A percentile compares a stretch with the other conserved stretches of the same genome.
These are phyloP conservation scores for Ceraclea dissimilis DNA, from an alignment of 2,888 invertebrate genomes.

Conservation along the genomic window DNA sequence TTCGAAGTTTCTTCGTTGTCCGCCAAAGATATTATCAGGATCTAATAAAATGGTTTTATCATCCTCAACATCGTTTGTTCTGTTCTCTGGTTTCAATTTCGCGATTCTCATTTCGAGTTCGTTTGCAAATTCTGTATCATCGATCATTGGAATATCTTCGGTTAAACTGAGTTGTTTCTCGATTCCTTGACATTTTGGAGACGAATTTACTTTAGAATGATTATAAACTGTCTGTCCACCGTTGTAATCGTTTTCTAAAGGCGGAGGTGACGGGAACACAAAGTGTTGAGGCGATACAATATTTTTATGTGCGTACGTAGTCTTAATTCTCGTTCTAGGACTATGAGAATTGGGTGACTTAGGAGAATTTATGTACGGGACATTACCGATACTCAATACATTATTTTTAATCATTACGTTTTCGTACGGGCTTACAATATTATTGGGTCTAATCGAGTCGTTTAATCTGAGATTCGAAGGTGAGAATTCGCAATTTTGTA, in stretches of 20 bases:
- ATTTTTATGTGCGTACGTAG: slow-evolving; percentile 48
- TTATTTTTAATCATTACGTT: slow-evolving; percentile 44
- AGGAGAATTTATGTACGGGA: slow-evolving; percentile 31
- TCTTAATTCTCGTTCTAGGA: slow-evolving; percentile 57
- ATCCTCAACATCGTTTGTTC: slow-evolving; percentile 5
- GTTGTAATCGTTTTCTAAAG: slow-evolving; percentile 26
- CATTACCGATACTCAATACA: slow-evolving; percentile 26
- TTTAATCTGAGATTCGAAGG: slow-evolving; percentile 24
- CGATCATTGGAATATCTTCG: slow-evolving; percentile 50
- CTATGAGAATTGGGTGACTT: slow-evolving; percentile 46
- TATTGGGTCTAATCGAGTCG: slow-evolving; percentile 31
- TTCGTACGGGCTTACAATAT: slow-evolving; percentile 48
- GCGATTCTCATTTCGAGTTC: slow-evolving; percentile 44
- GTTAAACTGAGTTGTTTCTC: slow-evolving; percentile 46
- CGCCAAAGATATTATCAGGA: slow-evolving; percentile 17
- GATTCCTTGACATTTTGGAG: slow-evolving; percentile 34
- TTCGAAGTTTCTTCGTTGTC: slow-evolving; percentile 35
- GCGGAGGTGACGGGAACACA: slow-evolving; percentile 42
- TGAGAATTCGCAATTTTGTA: slow-evolving; percentile 29
- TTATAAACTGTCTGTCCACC: slow-evolving; percentile 11
- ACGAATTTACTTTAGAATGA: slow-evolving; percentile 14
- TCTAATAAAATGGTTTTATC: slow-evolving; percentile 15
- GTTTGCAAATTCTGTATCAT: slow-evolving; percentile 41
- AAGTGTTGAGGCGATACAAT: slow-evolving; percentile 45
- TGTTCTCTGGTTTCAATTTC: slow-evolving; percentile 29